A percentile compares a stretch with the other conserved stretches of the same genome.
These are phyloP conservation scores for Thomomys bottae DNA, from an alignment of 2,113 vertebrate genomes.

Conservation along the genomic window DNA sequence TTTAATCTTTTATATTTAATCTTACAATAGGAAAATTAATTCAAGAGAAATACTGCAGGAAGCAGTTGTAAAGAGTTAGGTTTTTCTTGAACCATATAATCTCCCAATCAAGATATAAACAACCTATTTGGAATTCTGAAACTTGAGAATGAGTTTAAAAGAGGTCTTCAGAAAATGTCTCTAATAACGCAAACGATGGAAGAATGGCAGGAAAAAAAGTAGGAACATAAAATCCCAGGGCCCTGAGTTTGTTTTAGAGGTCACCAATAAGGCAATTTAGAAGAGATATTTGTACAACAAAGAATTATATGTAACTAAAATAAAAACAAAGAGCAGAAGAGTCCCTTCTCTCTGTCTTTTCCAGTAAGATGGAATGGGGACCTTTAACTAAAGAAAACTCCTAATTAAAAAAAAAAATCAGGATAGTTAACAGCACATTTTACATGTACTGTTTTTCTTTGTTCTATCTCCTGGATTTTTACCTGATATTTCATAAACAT, in stretches of 20 bases:
- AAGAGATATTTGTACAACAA: background rate
- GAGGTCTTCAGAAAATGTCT: slow-evolving; percentile 40
- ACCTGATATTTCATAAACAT: slow-evolving; percentile 22
- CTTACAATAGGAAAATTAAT: slow-evolving; percentile 75
- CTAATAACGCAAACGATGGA: background rate
- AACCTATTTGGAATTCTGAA: slow-evolving; percentile 63
- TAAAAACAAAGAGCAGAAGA: background rate
- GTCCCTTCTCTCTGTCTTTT: background rate
- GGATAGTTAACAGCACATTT: no score
- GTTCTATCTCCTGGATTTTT: background rate
- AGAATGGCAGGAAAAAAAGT: background rate
- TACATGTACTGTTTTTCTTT: background rate
- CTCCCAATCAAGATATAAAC: slow-evolving; percentile 68
- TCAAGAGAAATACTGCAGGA: slow-evolving; percentile 53
- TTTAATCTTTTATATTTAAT: slow-evolving; percentile 68
- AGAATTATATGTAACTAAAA: background rate
- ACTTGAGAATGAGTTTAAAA: slow-evolving; percentile 47
- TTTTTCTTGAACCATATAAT: slow-evolving; percentile 61
- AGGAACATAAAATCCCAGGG: background rate
- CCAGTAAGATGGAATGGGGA: background rate
- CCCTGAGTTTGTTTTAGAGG: slow-evolving; percentile 10
- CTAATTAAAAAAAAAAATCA: no score
- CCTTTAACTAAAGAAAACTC: background rate
- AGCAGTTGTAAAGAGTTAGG: background rate
- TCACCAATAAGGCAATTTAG: background rate